Conservation (phyloP, 1,140 invertebrate species). For the Drosophila kurseongensis region DNA sequence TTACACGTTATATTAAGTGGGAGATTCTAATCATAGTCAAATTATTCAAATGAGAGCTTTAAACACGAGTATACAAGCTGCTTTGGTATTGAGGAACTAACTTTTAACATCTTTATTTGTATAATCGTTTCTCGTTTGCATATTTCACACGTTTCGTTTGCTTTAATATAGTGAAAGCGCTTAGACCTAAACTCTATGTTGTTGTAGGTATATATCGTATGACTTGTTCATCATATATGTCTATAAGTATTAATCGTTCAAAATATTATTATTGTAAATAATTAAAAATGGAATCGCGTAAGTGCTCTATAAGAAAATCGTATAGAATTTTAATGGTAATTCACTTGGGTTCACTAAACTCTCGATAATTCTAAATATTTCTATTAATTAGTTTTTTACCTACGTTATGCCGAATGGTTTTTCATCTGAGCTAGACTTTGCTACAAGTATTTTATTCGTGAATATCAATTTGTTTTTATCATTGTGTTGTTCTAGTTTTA, state of each 20-base stretch:
- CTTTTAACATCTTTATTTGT: conserved; percentile 41
- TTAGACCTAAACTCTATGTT: conserved; percentile 50
- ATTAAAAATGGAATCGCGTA: conserved; percentile 64
- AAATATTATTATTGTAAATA: conserved; percentile 53
- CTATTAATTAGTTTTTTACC: conserved; percentile 52
- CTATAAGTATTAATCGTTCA: conserved; percentile 50
- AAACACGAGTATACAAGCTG: conserved; percentile 43
- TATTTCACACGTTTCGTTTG: conserved; percentile 30
- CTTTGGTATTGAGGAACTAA: conserved; percentile 60
- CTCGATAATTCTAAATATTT: conserved; percentile 48
- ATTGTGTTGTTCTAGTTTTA: conserved; percentile 34
- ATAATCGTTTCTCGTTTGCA: conserved; percentile 33
- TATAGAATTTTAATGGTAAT: conserved; percentile 50
- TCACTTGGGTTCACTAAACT: conserved; percentile 43
- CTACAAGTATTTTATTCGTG: conserved; percentile 22
- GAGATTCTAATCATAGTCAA: conserved; percentile 30
- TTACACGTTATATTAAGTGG: conserved; percentile 20
- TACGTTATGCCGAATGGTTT: conserved; percentile 40
- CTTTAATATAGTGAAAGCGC: conserved; percentile 59
- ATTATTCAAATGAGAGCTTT: conserved; percentile 42
- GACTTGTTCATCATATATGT: conserved; percentile 25
- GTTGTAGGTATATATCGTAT: conserved; percentile 42
- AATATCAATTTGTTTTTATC: conserved; percentile 28
- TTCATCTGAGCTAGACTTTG: conserved; percentile 30
- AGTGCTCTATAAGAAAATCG: conserved; percentile 63